Base-by-base conservation (phyloP, 2,797 vertebrate genomes). In the Craterocephalus amniculus region DNA sequence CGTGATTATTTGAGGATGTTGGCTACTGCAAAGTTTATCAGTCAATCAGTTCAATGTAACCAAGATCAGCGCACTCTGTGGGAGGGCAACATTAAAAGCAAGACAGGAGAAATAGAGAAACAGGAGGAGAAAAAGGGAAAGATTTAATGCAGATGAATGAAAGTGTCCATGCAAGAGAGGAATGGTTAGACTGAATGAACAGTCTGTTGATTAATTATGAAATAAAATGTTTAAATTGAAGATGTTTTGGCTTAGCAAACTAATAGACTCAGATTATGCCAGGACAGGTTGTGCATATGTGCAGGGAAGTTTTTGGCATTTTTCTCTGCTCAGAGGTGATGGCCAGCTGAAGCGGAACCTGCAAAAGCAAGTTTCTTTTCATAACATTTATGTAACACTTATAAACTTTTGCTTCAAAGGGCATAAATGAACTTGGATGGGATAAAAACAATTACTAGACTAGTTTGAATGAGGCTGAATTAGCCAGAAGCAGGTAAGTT, bases 31-130 rank as follows among this genome's bases (percentile, higher is more conserved):
- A 72, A 73, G 52, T 60, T 34, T 74, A 67, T 48, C 48, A 26
- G 55, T 38, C 18, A 54, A 62, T 83, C 79, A 83, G 72, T 85
- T 86, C 81, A 73, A 85, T 43, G 54, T 59, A 74, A 78, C 81
- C 81, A 84, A 74, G 73, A 59, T 20, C 1, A 1, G 67, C 31
- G 22, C 63, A 10, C 64, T 54, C 54, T 36, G 56, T 63, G 59
- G 52, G 45, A 68, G 69, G 74, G 67, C 78, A 84, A 22, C 40
- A n/a, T 72, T 35, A 76, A 74, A 32, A 75, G 40, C 72, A 55
- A 35, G 4, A 51, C 10, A 78, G 58, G 8, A 62, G 32, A 12
- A 11, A n/a, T 5, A 58, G 10, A 10, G 40, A 61, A 24, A 29
- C 29, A 51, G 60, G 10, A 12, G 43, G 4, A 51, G 11, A 51